Conservation (phyloP, 1,140 invertebrate genomes). For the Pteromalus puparum region DNA sequence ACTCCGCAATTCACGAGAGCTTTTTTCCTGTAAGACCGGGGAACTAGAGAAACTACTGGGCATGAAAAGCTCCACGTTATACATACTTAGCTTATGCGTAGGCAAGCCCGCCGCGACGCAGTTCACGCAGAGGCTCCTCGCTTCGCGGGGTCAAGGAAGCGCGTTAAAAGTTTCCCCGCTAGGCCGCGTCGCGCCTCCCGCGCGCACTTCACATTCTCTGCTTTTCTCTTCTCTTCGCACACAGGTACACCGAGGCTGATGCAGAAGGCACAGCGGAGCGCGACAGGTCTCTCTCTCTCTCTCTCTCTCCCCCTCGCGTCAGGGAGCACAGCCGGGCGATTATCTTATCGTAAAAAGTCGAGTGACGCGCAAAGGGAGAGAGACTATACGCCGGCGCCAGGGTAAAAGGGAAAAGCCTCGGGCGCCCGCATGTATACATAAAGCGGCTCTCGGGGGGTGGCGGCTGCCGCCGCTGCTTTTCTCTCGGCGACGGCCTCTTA, state of each 20-base stretch:
- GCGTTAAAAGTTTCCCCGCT: conserved; percentile 29
- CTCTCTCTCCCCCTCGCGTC: not conserved
- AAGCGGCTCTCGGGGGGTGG: not conserved
- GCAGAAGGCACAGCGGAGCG: not conserved
- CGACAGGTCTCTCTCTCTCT: not conserved
- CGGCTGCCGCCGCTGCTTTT: conserved; percentile 6
- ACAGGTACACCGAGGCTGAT: not conserved
- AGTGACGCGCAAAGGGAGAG: not conserved
- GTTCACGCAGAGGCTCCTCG: not conserved
- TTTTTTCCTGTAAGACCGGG: not conserved
- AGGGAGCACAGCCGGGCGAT: conserved; percentile 31
- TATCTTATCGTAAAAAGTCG: conserved; percentile 47
- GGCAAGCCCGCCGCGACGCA: not conserved
- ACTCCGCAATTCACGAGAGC: not conserved
- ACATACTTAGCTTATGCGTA: not conserved
- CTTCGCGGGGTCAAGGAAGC: conserved; percentile 8
- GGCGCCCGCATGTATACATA: conserved; percentile 8
- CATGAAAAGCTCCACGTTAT: not conserved
- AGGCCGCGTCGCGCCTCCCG: not conserved
- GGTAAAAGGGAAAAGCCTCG: not conserved
- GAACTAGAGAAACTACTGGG: not conserved
- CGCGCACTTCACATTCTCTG: not conserved
- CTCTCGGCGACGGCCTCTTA: conserved; percentile 13
- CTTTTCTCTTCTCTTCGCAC: not conserved
- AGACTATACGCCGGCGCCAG: not conserved